Evolutionary conservation across 2,797 vertebrate species (phyloP), one percentile per base, ranked within the genome.

Genomic region (Sebastes diaconus): DNA sequence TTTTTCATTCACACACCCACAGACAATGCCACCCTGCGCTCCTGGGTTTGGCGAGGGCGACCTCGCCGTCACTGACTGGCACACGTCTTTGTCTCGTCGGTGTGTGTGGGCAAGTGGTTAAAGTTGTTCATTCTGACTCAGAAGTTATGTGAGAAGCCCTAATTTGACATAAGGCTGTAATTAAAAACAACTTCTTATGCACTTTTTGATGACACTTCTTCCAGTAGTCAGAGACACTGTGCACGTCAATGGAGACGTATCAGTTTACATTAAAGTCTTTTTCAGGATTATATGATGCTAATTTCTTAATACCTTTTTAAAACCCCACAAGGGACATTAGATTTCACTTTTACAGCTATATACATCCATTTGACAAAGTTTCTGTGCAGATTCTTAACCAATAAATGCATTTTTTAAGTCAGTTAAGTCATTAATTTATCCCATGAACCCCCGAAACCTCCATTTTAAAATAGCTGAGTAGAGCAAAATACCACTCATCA

Each of bases 1-100:
- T 94, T 89, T 88, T 90, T 88, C 75, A 84, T 88, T 90, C 91
- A 87, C 88, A 90, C 90, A 85, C 79, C 73, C 84, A 68, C 72
- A 86, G 87, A 91, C 90, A 79, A 78, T 87, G 92, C 84, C 92
- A 88, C 59, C 50, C 86, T 59, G 82, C 86, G 42, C 90, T 94
- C 87, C 74, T 60, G 89, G 87, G 80, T 94, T 87, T 75, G 86
- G 88, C 82, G 84, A 87, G 88, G 83, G 84, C 75, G 73, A 90
- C 85, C 90, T 89, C n/a, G 76, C 91, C 88, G 92, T 93, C 90
- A 89, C 72, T 52, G 76, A 74, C 84, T 90, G 90, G 92, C 83
- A 83, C 89, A 90, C 18, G 63, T 91, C 92, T 93, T 88, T 93
- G 85, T 92, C 81, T 79, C 4, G 42, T 69, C 57, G 2, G 73